Percentiles rank a stretch among this genome's conserved stretches.
Conservation (phyloP, 2,888 invertebrate species). For the Lochmaea capreae region DNA sequence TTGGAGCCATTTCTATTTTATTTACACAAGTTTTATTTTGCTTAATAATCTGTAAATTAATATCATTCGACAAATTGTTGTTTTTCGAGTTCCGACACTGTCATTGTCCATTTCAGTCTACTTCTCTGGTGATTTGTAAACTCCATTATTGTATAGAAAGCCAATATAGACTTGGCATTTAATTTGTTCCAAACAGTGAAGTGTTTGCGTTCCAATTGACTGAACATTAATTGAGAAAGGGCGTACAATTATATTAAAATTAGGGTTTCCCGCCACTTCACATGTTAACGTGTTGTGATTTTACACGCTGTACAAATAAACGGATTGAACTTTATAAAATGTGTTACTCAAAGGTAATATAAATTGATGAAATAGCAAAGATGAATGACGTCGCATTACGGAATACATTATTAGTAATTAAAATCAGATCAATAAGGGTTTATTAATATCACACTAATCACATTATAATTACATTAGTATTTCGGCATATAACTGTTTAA, state of each 20-base stretch:
- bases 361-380: not conserved
- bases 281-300: not conserved
- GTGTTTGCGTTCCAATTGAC: not conserved
- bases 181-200: not conserved
- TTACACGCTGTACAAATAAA: not conserved
- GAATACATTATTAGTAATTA: not conserved
- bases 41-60: too few relatives aligned
- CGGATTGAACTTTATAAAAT: not conserved
- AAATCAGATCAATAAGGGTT: not conserved
- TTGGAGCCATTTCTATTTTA: too few relatives aligned
- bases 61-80: too few relatives aligned
- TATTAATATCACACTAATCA: not conserved
- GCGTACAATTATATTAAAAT: not conserved
- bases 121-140: not conserved
- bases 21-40: too few relatives aligned
- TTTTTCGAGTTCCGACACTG: too few relatives aligned
- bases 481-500: not conserved
- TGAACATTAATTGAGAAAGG: not conserved
- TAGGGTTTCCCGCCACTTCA: not conserved
- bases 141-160: not conserved
- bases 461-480: not conserved
- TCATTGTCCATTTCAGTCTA: not conserved
- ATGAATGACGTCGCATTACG: not conserved
- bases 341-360: not conserved
- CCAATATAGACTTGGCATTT: slow-evolving; percentile 1